These are phyloP conservation scores for Rachycentron canadum DNA, from an alignment of 2,797 vertebrate species.

Conservation along the genomic window DNA sequence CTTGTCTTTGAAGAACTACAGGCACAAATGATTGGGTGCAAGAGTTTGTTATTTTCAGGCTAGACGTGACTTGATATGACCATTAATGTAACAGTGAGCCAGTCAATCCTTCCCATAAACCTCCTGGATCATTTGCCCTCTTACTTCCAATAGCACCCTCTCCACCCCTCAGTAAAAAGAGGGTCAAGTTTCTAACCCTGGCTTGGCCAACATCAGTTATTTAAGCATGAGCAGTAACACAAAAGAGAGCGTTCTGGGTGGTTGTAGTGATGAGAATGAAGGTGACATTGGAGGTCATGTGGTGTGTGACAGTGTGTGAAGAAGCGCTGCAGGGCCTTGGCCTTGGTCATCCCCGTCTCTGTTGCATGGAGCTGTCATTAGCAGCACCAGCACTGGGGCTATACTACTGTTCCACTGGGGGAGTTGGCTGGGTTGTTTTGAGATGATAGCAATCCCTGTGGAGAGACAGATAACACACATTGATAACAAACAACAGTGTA, in stretches of 20 bases:
- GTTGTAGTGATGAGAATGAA: constrained; percentile 57
- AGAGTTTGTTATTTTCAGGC: constrained; percentile 58
- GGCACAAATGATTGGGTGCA: constrained; percentile 70
- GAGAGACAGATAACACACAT: constrained; percentile 77
- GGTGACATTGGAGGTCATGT: constrained; percentile 63
- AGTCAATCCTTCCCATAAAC: constrained; percentile 31
- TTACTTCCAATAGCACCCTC: constrained; percentile 53
- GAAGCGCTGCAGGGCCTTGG: constrained; percentile 71
- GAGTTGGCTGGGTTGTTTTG: constrained; percentile 94
- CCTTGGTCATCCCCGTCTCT: constrained; percentile 79
- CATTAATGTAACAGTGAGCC: constrained; percentile 41
- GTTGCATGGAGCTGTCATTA: constrained; percentile 82
- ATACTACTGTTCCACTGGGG: constrained; percentile 96
- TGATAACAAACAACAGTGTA: constrained; percentile 66
- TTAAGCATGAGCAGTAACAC: constrained; percentile 47
- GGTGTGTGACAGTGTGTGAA: constrained; percentile 67
- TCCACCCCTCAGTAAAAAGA: constrained; percentile 13
- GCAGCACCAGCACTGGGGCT: constrained; percentile 88
- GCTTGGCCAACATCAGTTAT: constrained; percentile 48
- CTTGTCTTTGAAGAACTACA: constrained; percentile 70
- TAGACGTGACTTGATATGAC: constrained; percentile 69
- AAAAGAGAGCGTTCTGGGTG: constrained; percentile 50
- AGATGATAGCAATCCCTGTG: constrained; percentile 94
- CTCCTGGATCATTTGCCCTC: constrained; percentile 65
- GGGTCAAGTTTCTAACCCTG: constrained; percentile 50